Percentiles rank a stretch among this genome's conserved stretches.
These are phyloP conservation scores for Ectemnius continuus DNA, from an alignment of 2,888 invertebrate genomes.

Conservation along the genomic window DNA sequence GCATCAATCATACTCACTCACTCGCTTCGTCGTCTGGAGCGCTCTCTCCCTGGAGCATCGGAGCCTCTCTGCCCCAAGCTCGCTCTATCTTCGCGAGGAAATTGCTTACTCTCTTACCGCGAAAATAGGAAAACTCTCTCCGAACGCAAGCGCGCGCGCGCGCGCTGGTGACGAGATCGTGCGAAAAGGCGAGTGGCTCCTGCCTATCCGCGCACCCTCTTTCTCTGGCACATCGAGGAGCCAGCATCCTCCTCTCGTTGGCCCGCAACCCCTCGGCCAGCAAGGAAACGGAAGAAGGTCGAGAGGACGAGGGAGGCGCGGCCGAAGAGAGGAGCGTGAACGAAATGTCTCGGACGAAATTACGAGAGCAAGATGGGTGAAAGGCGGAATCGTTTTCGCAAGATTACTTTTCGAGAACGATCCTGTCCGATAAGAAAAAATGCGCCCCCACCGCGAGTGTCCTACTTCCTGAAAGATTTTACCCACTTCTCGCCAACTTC, in stretches of 20 bases:
- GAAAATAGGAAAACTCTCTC: conserved; percentile 63
- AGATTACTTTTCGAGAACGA: conserved; percentile 8
- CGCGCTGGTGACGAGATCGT: conserved; percentile 22
- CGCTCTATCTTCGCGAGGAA: conserved; percentile 68
- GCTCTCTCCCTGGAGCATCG: conserved; percentile 59
- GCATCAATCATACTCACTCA: conserved; percentile 77
- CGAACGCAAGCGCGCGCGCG: background rate
- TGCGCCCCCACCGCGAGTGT: too few species aligned
- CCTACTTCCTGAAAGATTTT: conserved; percentile 10
- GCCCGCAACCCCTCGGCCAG: background rate
- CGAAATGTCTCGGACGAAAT: conserved; percentile 19
- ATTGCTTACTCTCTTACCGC: conserved; percentile 65
- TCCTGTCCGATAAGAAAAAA: background rate
- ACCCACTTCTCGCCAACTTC: too few species aligned
- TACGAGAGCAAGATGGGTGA: conserved; percentile 20
- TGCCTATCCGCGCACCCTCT: background rate
- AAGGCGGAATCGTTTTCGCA: conserved; percentile 21
- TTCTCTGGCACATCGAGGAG: background rate
- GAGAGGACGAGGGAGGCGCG: background rate
- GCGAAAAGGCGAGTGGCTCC: conserved; percentile 31
- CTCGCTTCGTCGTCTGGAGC: conserved; percentile 61
- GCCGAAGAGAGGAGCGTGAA: conserved; percentile 3
- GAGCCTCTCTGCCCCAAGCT: conserved; percentile 52
- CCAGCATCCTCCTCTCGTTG: background rate
- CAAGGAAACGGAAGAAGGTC: background rate